Evolutionary conservation across 2,113 vertebrate genomes (phyloP), one percentile per base, ranked within the genome.

Genomic region (Psilopogon haemacephalus): DNA sequence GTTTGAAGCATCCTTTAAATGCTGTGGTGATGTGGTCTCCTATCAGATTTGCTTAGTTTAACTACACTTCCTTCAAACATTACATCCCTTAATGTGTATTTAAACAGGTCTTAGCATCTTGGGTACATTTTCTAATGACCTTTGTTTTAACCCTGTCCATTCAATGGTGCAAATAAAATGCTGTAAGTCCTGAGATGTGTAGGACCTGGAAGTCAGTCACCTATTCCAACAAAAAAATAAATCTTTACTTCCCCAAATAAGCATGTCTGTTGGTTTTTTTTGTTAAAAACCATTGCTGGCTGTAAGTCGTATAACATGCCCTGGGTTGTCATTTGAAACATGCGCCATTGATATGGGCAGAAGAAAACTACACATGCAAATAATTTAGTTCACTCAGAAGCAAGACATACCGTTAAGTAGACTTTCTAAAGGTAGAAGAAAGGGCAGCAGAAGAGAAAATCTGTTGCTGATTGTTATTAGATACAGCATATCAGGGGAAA

Each of bases 91-190:
- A 87, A 87, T 54, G 56, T 74, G 60, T 92, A 82, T 88, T 96
- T 95, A 94, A 94, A 82, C 64, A 85, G 82, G 50, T 76, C 50
- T 88, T 76, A 73, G 78, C 73, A 89, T 82, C 78, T 33, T 46
- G 63, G 76, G 73, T 68, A 90, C 70, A 40, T 88, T 91, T 93
- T 42, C 84, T 58, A 85, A 91, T 63, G 91, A 93, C 79, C 84
- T 95, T 59, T 82, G 72, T 82, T 86, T 85, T 84, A 93, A 73
- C 65, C 44, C 58, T 17, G 30, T 27, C 18, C 33, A 52, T 74
- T 86, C 84, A 59, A 46, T 16, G 5, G 60, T 56, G 50, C 69
- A 86, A 93, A 75, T 11, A 21, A 82, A 90, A 93, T 5, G 30
- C 56, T 59, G 38, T 3, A 4, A 94, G 33, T 62, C 50, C 37